Conservation (phyloP, 37 sponge, comb jelly and placozoan species). For the Theonella swinhoei region DNA sequence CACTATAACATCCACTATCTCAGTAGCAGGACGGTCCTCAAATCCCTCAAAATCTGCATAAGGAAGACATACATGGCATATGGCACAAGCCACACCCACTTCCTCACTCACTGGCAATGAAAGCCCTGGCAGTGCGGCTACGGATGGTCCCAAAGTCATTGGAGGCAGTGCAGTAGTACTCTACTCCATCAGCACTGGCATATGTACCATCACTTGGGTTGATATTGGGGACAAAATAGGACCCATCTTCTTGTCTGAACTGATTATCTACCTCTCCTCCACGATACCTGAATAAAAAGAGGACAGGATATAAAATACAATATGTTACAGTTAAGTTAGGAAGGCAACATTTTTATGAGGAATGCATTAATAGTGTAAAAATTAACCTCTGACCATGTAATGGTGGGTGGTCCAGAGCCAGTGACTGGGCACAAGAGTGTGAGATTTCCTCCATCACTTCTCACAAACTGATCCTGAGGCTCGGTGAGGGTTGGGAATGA, state of each 20-base stretch:
- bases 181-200: constrained; percentile 38
- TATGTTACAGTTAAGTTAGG: no score
- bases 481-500: not conserved
- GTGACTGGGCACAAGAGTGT: constrained; percentile 23
- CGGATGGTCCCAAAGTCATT: constrained; percentile 54
- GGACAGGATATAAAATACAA: no score
- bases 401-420: constrained; percentile 46
- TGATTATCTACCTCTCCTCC: not conserved
- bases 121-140: constrained; percentile 39
- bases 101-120: constrained; percentile 37
- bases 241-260: not conserved
- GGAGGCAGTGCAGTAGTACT: constrained; percentile 53
- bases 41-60: constrained; percentile 48
- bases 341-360: not conserved
- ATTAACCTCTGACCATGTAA: constrained; percentile 36
- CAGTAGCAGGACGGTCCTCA: not conserved
- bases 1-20: not conserved
- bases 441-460: not conserved
- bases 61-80: not conserved
- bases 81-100: not conserved
- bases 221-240: not conserved
- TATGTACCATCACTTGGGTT: not conserved
- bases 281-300: not conserved
- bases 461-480: constrained; percentile 24
- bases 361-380: no score